Base-by-base conservation (phyloP, 2,113 vertebrate species). In the Todiramphus chloris region DNA sequence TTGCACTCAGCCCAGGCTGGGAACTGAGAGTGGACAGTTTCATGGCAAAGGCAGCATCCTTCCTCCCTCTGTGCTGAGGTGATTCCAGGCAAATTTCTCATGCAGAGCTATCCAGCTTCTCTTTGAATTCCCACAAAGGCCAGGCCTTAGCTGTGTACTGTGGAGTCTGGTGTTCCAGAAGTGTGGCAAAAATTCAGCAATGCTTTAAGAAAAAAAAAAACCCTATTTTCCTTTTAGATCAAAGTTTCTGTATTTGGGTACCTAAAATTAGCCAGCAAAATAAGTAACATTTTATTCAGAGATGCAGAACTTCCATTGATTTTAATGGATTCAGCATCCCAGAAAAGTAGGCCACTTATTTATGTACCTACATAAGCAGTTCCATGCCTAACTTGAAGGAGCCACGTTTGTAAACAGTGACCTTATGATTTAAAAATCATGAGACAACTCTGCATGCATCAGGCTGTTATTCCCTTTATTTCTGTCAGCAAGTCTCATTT, bases 291-390 rank as follows among this genome's bases (percentile, higher is more conserved):
- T 95, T 93, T 63, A 89, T 90, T 88, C 78, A 44, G 93, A 90
- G 90, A 94, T 75, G 93, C 73, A 96, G 91, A 95, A 83, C 83
- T 94, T 94, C 79, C 90, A 93, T 92, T 94, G 90, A 93, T 96
- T 96, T 96, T 95, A 95, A 96, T 96, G 95, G 93, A 96, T 96
- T 93, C 96, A 96, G 93, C 93, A 95, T 88, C 83, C 69, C 70
- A 77, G 93, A 78, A 95, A 97, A 95, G 83, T 94, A 95, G 96
- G 94, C 76, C 93, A 89, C 86, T 96, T 97, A 96, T 81, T 94
- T 96, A 90, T 89, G 95, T 89, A 86, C 83, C 95, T 94, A 70
- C 76, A 86, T 28, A 83, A 83, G 93, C 83, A 90, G 77, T 27
- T 74, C 76, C 89, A 94, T 68, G 87, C 67, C 77, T 25, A 37